A percentile compares a stretch with the other conserved stretches of the same genome.
Evolutionary conservation across 2,113 vertebrate genomes (phyloP).

Genomic region (Gnathonemus echidnorhynchus): DNA sequence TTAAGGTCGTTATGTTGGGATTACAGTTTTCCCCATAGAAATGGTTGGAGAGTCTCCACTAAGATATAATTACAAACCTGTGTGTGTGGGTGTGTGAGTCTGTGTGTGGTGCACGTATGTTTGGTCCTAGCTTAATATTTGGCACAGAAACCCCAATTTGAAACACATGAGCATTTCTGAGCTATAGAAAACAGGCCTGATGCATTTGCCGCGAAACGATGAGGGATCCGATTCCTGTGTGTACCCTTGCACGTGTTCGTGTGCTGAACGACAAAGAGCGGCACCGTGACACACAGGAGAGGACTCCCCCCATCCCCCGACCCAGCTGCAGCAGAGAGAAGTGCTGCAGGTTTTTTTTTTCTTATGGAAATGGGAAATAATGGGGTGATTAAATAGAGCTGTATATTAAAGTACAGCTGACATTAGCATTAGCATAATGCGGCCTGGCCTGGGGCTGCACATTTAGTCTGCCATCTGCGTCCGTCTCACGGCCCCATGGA

Average conservation of each 20-base stretch:
- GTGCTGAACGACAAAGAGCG: conserved; percentile 40
- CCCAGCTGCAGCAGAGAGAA: conserved; percentile 52
- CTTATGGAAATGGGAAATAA: conserved; percentile 96
- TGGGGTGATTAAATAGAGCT: conserved; percentile 95
- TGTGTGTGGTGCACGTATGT: conserved; percentile 23
- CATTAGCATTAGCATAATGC: conserved; percentile 99
- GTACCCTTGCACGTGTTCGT: conserved; percentile 12
- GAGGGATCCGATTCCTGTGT: not conserved
- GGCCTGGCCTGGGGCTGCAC: conserved; percentile 87
- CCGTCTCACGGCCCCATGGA: conserved; percentile 78
- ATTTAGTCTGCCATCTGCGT: conserved; percentile 98
- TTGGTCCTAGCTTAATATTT: not conserved
- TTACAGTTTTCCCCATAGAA: too few relatives aligned
- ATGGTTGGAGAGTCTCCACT: too few relatives aligned
- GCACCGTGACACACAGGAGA: not conserved
- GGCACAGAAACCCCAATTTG: not conserved
- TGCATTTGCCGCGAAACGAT: not conserved
- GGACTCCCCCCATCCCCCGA: not conserved
- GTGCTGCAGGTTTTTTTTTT: conserved; percentile 69
- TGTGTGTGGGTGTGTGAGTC: not conserved
- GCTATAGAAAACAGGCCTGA: not conserved
- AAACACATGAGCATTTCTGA: not conserved
- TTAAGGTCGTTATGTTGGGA: too few relatives aligned
- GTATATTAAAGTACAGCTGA: conserved; percentile 99
- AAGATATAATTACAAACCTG: too few relatives aligned